Evolutionary conservation across 1,140 invertebrate genomes (phyloP), one percentile per base, ranked within the genome.

Genomic region (Bombus pyrosoma): DNA sequence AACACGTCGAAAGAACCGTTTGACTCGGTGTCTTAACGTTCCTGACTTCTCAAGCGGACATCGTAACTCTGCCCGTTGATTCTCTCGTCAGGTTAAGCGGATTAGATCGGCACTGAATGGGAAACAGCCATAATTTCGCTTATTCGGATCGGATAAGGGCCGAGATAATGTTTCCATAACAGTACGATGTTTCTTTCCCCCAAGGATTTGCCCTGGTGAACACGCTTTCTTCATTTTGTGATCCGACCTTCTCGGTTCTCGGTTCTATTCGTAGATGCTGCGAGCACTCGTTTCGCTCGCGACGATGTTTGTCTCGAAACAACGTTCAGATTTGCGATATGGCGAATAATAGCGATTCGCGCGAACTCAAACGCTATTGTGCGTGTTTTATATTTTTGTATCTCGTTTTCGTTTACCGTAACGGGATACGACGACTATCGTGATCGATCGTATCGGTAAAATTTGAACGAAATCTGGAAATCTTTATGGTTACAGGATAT

Each of bases 1-100:
- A 43, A 37, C 53, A 34, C 75, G 75, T 79, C 75, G 43, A 78
- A 71, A 71, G 82, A 68, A 76, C 62, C 81, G 73, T 83, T 83
- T 32, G 73, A 83, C 41, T 77, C 13, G 18, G 43, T 47, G 73
- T 18, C 43, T 34, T 8, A 25, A 34, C 43, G 32, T 22, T 13
- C 25, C 3, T 28, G 4, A 9, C 73, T 32, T 15, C 28, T 53
- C 43, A 22, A 53, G 47, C 66, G 10, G 34, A 15, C 25, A 32
- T 25, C 22, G 9, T 43, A 10, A n/a, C 41, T 64, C 71, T 34
- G 28, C 13, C 28, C 32, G 22, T 32, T 71, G 6, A 39, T n/a
- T 12, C 53, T 25, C 80, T 39, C 32, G 34, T 43, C 69, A 77
- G 62, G 34, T 39, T 68, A 62, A 84, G 75, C 75, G 66, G 75